Evolutionary conservation across 2,888 invertebrate species (phyloP).

Genomic region (Onchidella celtica): DNA sequence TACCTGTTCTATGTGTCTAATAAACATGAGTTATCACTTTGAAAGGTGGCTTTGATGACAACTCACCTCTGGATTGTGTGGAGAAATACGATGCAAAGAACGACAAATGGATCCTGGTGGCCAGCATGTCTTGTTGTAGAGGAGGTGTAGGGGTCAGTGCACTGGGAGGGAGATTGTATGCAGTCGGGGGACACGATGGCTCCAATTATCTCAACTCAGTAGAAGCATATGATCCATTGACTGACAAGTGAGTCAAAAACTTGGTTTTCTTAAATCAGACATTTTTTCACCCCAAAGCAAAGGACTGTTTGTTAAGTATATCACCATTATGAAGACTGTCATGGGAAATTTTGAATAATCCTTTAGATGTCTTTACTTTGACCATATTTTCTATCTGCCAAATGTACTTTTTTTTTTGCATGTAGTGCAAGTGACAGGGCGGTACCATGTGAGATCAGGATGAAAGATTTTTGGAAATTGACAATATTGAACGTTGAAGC

Average conservation of each 20-base stretch:
- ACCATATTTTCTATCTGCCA: no score
- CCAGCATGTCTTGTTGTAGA: constrained; percentile 77
- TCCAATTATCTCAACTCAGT: constrained; percentile 81
- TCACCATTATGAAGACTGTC: no score
- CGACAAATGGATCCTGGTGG: constrained; percentile 78
- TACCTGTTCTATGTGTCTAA: neutral
- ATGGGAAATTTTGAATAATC: no score
- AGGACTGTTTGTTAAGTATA: no score
- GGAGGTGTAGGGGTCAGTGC: constrained; percentile 80
- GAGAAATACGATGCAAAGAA: constrained; percentile 79
- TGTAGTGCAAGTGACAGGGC: no score
- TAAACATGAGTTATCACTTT: no score
- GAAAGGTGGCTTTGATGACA: constrained; percentile 82
- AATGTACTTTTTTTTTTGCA: no score
- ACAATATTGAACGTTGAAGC: no score
- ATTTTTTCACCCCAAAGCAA: no score
- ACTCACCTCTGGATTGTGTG: constrained; percentile 80
- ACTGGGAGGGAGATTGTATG: constrained; percentile 79
- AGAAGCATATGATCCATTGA: constrained; percentile 81
- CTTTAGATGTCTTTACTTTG: no score
- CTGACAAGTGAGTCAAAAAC: constrained; percentile 74
- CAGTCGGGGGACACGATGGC: constrained; percentile 82
- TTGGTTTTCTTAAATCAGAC: neutral
- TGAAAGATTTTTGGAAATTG: no score
- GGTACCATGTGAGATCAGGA: no score